phyloP scores from a whole-genome alignment of 2,888 invertebrate species.

The Halictus ligatus region DNA sequence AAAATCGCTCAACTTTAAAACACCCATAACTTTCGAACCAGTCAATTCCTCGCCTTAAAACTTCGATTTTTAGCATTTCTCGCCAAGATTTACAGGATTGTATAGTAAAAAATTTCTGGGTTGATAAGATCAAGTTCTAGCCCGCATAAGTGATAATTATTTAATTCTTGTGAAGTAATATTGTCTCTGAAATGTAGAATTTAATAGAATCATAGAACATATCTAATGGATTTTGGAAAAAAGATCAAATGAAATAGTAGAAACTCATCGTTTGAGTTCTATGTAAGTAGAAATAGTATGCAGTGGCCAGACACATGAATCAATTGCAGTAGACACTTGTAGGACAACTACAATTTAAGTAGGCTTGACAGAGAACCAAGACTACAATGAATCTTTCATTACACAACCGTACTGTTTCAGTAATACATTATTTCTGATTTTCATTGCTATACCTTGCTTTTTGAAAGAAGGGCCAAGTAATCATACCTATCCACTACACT shows the following conservation, averaged over 20 bases:
- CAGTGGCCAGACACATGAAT: neutral
- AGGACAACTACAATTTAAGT: neutral
- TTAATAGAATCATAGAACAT: neutral
- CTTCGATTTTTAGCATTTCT: no score
- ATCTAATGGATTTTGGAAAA: neutral
- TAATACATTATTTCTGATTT: neutral
- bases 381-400: neutral
- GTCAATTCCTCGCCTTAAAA: no score
- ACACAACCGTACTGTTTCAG: neutral
- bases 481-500: neutral
- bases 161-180: neutral
- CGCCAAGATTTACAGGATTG: no score
- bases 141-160: no score
- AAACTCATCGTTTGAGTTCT: neutral
- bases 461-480: neutral
- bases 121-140: no score
- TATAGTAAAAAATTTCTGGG: no score
- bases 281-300: neutral
- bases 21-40: no score
- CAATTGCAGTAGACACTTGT: neutral
- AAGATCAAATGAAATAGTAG: neutral
- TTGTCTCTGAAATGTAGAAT: neutral
- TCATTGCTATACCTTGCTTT: neutral
- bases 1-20: no score
- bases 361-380: neutral